phyloP scores from a whole-genome alignment of 2,888 invertebrate genomes.

The Dynastes maya region DNA sequence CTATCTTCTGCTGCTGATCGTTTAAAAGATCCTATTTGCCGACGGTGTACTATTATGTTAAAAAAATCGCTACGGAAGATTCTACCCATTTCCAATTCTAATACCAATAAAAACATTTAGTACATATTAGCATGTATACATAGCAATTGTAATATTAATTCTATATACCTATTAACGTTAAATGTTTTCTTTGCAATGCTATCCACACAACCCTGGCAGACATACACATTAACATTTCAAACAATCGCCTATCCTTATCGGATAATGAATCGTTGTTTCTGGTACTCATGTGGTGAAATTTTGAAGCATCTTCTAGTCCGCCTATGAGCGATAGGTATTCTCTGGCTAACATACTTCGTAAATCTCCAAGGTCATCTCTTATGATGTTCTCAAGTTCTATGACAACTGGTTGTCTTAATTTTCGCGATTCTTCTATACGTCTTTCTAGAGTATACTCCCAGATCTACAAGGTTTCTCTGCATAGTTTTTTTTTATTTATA shows the following conservation, averaged over 20 bases:
- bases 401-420: constrained; percentile 73
- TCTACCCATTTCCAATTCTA: constrained; percentile 77
- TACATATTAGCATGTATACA: neutral
- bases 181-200: constrained; percentile 75
- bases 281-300: constrained; percentile 77
- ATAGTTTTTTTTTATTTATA: neutral
- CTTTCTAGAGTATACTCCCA: constrained; percentile 74
- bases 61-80: constrained; percentile 76
- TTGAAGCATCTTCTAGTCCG: constrained; percentile 73
- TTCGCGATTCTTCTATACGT: constrained; percentile 72
- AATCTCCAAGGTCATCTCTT: constrained; percentile 74
- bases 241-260: constrained; percentile 77
- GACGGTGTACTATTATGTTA: constrained; percentile 73
- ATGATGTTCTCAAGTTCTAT: constrained; percentile 71
- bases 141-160: neutral
- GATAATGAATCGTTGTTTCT: constrained; percentile 74
- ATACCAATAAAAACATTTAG: constrained; percentile 64
- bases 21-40: constrained; percentile 66
- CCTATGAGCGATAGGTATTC: constrained; percentile 76
- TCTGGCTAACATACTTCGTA: constrained; percentile 75
- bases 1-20: constrained; percentile 68
- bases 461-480: constrained; percentile 64
- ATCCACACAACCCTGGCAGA: constrained; percentile 78
- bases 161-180: constrained; percentile 75
- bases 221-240: constrained; percentile 75